Base-by-base conservation (phyloP, 2,113 vertebrate species). In the Hystrix brachyura region DNA sequence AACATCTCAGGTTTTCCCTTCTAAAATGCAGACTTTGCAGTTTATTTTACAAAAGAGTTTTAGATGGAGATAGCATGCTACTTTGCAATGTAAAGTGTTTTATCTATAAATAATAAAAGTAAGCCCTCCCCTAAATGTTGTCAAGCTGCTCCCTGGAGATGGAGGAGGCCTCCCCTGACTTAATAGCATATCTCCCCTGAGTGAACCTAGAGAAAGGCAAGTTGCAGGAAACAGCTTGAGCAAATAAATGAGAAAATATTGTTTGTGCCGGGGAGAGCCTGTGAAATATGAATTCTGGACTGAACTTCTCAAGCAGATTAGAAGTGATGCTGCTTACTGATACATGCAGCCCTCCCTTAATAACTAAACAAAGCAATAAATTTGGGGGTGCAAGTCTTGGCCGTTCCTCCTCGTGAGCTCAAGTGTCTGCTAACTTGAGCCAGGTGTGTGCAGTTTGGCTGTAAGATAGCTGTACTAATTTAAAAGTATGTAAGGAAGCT, bases 331-430 rank as follows among this genome's bases (percentile, higher is more conserved):
- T 96, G 92, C 86, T 98, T 85, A 69, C 97, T 95, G 96, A 74
- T 96, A 96, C 93, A 91, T 94, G 97, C 93, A 1, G 92, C 97
- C 97, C 97, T 98, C 96, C 97, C 97, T 94, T 98, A 97, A 94
- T 97, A 98, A 97, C 72, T 80, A 93, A 94, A 96, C 97, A 98
- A 98, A 98, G 97, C 98, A 97, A 97, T 98, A 97, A 97, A 97
- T 95, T 95, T 97, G 96, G 97, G 97, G 15, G 80, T 84, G n/a
- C 78, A 79, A 4, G 57, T 97, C 97, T 97, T 97, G 95, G 84
- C 96, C 95, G 72, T 84, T 97, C 17, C 21, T 94, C 69, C 57
- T 64, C 10, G 23, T 13, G 67, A 94, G 72, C 87, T 96, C 64
- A 94, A 62, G 96, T 87, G 43, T 84, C 78, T 92, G 86, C 81